Evolutionary conservation across 92 coral and sea anemone genomes (phyloP).

Genomic region (Paragorgia papillata): DNA sequence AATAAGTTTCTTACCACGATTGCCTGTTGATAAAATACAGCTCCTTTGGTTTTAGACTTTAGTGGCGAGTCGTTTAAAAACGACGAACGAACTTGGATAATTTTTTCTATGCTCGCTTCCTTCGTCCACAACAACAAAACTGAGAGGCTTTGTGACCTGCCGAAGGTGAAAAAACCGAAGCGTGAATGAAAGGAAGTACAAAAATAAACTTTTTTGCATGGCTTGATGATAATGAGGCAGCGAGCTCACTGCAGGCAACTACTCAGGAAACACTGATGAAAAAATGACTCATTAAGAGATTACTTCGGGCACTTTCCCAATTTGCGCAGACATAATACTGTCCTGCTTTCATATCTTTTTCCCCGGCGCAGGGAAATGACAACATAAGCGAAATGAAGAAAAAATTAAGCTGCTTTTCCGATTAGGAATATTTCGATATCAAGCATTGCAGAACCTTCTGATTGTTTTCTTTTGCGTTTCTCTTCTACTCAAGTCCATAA

Average conservation of each 20-base stretch:
- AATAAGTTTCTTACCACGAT: not conserved
- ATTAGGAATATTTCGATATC: not conserved
- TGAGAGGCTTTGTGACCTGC: constrained; percentile 14
- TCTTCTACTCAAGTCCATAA: no score
- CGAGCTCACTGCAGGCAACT: not conserved
- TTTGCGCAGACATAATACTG: constrained; percentile 21
- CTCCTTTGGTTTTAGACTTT: no score
- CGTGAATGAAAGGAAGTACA: constrained; percentile 33
- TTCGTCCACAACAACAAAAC: constrained; percentile 20
- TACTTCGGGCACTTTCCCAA: constrained; percentile 31
- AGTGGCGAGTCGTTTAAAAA: not conserved
- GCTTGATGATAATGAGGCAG: constrained; percentile 3
- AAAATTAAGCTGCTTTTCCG: not conserved
- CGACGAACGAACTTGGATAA: not conserved
- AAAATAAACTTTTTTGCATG: constrained; percentile 39
- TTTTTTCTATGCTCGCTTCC: not conserved
- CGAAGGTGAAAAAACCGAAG: constrained; percentile 24
- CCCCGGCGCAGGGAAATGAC: constrained; percentile 11
- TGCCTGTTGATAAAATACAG: not conserved
- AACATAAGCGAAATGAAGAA: not conserved
- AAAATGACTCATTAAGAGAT: constrained; percentile 18
- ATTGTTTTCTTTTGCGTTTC: no score
- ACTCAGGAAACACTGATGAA: constrained; percentile 26
- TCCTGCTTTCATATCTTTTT: not conserved
- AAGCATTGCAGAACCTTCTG: no score